Evolutionary conservation across 2,113 vertebrate species (phyloP), one percentile per base, ranked within the genome.

Genomic region (Dasyornis broadbenti): DNA sequence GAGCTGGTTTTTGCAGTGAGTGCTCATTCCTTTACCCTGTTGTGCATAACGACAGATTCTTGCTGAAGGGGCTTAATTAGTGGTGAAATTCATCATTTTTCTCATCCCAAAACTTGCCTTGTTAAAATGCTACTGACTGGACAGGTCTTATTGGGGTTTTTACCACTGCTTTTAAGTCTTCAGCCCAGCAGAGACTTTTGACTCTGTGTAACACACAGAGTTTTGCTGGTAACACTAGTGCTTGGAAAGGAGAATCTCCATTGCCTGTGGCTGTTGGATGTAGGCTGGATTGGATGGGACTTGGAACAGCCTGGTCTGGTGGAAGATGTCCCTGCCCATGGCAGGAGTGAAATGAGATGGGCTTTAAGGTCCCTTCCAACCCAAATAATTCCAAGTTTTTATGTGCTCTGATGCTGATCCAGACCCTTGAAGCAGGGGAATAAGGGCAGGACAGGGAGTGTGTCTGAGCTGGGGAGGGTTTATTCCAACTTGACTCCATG

Each of bases 401-500:
- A 0, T 2, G 6, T 3, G 42, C 8, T 3, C 24, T 40, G 72
- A 9, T 31, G 69, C 40, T 80, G 44, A 14, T n/a, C 20, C 20
- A 23, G 39, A 5, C 13, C n/a, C 39, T 5, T 37, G 47, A 2
- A 16, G 66, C 23, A 11, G 6, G 7, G 28, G 39, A 13, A 5
- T 17, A 2, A 22, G 70, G 50, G 35, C 73, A 56, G 17, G n/a
- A 2, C 61, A 63, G n/a, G 1, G 23, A 13, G 16, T 5, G 31
- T 42, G 37, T 10, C 49, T 37, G 88, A 28, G 71, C 64, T 63
- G 64, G 35, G 42, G 11, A 35, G 40, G 26, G 27, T 63, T 76
- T 11, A 3, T 16, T 33, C 23, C 33, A 28, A 1, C 22, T 27
- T 5, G 0, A 4, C 37, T 45, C 54, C 0, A 1, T 15, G 80